These are phyloP conservation scores for Cyclargus thomasi DNA, from an alignment of 1,140 invertebrate species.

Conservation along the genomic window DNA sequence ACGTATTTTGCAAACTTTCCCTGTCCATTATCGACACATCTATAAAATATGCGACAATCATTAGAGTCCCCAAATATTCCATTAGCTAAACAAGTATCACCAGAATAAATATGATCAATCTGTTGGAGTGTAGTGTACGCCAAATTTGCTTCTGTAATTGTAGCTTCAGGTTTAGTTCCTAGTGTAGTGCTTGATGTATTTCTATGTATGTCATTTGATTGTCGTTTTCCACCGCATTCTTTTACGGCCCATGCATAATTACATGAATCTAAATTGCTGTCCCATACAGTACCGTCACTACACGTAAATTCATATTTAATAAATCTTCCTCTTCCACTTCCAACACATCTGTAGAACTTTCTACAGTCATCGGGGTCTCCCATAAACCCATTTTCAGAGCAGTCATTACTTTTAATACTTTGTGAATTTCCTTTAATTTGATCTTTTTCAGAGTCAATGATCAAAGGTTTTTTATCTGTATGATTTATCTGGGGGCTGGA, in stretches of 20 bases:
- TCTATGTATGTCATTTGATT: neutral
- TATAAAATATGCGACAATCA: constrained; percentile 78
- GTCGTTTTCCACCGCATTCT: constrained; percentile 42
- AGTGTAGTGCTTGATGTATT: constrained; percentile 23
- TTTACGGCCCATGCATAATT: constrained; percentile 77
- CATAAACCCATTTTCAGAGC: constrained; percentile 76
- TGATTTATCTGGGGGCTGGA: neutral
- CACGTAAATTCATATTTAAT: constrained; percentile 79
- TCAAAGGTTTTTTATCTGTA: neutral
- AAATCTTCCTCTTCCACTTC: constrained; percentile 76
- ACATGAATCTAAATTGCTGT: constrained; percentile 76
- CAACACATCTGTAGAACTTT: constrained; percentile 82
- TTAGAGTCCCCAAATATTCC: constrained; percentile 73
- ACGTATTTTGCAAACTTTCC: constrained; percentile 76
- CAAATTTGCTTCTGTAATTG: constrained; percentile 22
- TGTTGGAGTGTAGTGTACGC: constrained; percentile 17
- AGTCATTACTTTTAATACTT: constrained; percentile 29
- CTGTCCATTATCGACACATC: constrained; percentile 78
- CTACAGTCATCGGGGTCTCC: constrained; percentile 77
- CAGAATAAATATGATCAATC: neutral
- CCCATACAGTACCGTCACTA: constrained; percentile 81
- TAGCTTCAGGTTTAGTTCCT: constrained; percentile 21
- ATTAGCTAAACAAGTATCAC: constrained; percentile 37
- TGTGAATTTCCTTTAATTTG: neutral
- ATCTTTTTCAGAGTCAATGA: neutral